phyloP scores from a whole-genome alignment of 2,888 invertebrate species.

The Diloba caeruleocephala region DNA sequence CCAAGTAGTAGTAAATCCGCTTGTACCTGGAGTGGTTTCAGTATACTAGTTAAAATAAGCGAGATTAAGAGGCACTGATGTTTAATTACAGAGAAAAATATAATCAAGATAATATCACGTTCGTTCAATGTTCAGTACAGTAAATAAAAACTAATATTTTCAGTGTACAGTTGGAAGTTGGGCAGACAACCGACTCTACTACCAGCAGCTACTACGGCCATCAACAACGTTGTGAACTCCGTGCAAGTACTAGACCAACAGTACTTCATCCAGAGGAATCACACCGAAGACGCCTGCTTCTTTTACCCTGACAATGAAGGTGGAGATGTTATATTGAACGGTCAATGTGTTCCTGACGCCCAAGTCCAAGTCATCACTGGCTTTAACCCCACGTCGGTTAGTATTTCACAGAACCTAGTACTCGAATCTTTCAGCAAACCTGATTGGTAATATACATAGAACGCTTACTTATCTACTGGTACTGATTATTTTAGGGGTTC shows the following conservation, averaged over 20 bases:
- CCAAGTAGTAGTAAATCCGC: too few relatives aligned
- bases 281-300: constrained; percentile 74
- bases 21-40: too few relatives aligned
- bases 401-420: constrained; percentile 26
- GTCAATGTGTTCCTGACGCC: constrained; percentile 66
- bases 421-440: neutral
- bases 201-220: constrained; percentile 44
- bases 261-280: constrained; percentile 68
- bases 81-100: too few relatives aligned
- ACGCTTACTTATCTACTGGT: too few relatives aligned
- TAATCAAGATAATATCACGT: too few relatives aligned
- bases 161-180: constrained; percentile 79
- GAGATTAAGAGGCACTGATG: too few relatives aligned
- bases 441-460: too few relatives aligned
- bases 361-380: constrained; percentile 59
- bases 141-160: constrained; percentile 1
- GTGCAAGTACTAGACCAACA: constrained; percentile 68
- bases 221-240: constrained; percentile 59
- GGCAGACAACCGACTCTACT: constrained; percentile 63
- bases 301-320: constrained; percentile 78
- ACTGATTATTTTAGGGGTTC: too few relatives aligned
- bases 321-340: constrained; percentile 72
- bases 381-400: constrained; percentile 67
- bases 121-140: too few relatives aligned
- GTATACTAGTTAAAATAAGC: too few relatives aligned